Percentiles rank a stretch among this genome's conserved stretches.
Conservation (phyloP, 2,113 vertebrate genomes). For the Rynchops niger region DNA sequence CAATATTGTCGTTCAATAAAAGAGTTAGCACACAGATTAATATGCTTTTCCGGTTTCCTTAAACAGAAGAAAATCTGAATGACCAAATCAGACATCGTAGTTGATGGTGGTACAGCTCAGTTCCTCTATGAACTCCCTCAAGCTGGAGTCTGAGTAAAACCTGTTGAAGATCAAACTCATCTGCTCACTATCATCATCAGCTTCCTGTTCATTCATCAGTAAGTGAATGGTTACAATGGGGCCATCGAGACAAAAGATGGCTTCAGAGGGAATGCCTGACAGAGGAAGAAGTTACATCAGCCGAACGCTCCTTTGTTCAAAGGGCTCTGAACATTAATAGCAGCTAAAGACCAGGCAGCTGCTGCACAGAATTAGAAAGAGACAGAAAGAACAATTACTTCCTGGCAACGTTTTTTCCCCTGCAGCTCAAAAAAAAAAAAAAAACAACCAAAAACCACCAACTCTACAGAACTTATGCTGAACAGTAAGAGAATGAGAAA, state of each 20-base stretch:
- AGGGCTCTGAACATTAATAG: conserved; percentile 58
- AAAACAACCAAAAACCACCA: not conserved
- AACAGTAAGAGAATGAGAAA: not conserved
- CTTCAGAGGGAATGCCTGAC: conserved; percentile 48
- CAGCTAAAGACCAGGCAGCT: conserved; percentile 55
- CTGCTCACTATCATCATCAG: conserved; percentile 61
- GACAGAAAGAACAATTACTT: conserved; percentile 62
- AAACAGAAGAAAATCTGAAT: not conserved
- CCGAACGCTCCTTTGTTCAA: conserved; percentile 36
- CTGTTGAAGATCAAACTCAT: conserved; percentile 55
- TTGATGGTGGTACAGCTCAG: not conserved
- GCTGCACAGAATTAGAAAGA: conserved; percentile 63
- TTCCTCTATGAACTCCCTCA: not conserved
- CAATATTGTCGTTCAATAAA: not conserved
- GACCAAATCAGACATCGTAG: not conserved
- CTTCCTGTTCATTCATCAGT: conserved; percentile 65
- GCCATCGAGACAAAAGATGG: conserved; percentile 57
- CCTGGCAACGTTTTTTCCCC: not conserved
- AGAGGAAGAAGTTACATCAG: conserved; percentile 62
- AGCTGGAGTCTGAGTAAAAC: conserved; percentile 27
- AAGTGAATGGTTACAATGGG: conserved; percentile 48
- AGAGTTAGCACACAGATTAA: not conserved
- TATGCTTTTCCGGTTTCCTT: not conserved
- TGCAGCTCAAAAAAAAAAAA: not conserved
- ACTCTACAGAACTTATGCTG: not conserved